These are phyloP conservation scores for Porphyrio hochstetteri DNA, from an alignment of 2,113 vertebrate genomes.

Conservation along the genomic window DNA sequence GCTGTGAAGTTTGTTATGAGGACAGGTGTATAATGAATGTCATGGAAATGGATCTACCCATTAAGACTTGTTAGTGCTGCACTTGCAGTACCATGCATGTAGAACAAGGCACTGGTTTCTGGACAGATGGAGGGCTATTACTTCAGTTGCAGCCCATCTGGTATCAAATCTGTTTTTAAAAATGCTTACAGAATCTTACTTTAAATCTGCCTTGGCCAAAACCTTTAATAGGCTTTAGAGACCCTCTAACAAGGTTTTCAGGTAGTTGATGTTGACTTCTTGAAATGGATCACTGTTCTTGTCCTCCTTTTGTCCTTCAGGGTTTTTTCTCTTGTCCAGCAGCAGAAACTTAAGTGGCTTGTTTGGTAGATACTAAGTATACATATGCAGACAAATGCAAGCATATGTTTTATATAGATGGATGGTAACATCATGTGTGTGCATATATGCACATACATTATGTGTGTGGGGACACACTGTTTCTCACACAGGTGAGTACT, in stretches of 20 bases:
- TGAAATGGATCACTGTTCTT: not conserved
- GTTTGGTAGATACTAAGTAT: not conserved
- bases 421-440: too few relatives aligned
- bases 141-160: slow-evolving; percentile 16
- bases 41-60: not conserved
- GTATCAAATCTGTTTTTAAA: slow-evolving; percentile 12
- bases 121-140: slow-evolving; percentile 1
- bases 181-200: slow-evolving; percentile 2
- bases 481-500: not conserved
- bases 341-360: not conserved
- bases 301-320: not conserved
- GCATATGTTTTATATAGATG: not conserved
- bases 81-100: fast-evolving
- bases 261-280: not conserved
- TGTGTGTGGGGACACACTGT: not conserved
- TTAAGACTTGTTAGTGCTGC: not conserved
- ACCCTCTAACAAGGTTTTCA: not conserved
- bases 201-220: slow-evolving; percentile 33
- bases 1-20: not conserved
- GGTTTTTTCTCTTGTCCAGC: not conserved
- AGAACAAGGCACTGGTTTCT: not conserved
- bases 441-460: not conserved
- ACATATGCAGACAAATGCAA: not conserved
- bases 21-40: not conserved
- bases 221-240: slow-evolving; percentile 55